Percentiles rank a stretch among this genome's conserved stretches.
phyloP scores from a whole-genome alignment of 2,113 vertebrate species.

The Ptyas mucosa region DNA sequence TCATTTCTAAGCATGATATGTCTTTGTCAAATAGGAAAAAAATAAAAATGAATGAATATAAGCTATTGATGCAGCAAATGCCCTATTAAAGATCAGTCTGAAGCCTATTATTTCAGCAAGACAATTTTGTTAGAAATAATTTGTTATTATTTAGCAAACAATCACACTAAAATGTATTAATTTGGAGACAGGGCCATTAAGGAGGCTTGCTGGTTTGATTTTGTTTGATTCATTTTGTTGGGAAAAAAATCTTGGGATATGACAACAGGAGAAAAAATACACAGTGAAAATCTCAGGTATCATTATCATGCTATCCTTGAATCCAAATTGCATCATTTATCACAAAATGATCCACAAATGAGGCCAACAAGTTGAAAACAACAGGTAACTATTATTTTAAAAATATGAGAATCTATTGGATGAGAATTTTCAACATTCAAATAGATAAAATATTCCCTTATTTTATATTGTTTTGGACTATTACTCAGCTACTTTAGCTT shows the following conservation, averaged over 20 bases:
- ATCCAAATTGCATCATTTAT: constrained; percentile 46
- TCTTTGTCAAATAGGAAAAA: constrained; percentile 55
- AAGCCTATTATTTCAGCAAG: constrained; percentile 65
- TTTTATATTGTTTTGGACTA: constrained; percentile 27
- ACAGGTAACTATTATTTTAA: background rate
- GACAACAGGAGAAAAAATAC: constrained; percentile 44
- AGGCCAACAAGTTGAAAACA: constrained; percentile 32
- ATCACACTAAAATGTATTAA: constrained; percentile 36
- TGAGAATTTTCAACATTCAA: constrained; percentile 11
- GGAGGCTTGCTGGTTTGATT: constrained; percentile 40
- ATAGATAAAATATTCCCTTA: constrained; percentile 39
- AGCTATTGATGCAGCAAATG: constrained; percentile 61
- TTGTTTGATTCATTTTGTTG: constrained; percentile 59
- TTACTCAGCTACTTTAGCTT: constrained; percentile 24
- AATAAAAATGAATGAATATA: constrained; percentile 52
- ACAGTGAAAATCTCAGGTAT: constrained; percentile 51
- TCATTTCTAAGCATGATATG: constrained; percentile 46
- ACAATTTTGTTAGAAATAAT: constrained; percentile 64
- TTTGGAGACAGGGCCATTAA: constrained; percentile 48
- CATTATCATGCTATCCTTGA: constrained; percentile 59
- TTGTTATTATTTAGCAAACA: constrained; percentile 70
- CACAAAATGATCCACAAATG: constrained; percentile 14
- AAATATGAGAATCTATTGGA: constrained; percentile 3
- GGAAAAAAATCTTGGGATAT: constrained; percentile 45
- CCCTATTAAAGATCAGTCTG: constrained; percentile 60